Evolutionary conservation across 1,140 invertebrate species (phyloP).

Genomic region (Drosophila sucinea): DNA sequence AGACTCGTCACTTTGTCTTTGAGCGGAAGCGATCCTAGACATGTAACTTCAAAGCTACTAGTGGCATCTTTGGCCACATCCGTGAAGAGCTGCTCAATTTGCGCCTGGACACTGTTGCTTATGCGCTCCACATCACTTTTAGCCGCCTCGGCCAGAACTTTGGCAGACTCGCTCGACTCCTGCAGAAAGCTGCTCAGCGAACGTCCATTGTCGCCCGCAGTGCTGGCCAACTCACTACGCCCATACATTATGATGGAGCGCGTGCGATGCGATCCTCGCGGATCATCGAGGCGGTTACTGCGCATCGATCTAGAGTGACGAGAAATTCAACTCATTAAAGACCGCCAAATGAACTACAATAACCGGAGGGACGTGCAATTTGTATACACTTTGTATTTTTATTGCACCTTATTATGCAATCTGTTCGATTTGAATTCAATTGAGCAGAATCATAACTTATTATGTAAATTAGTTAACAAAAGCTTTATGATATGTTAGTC

Average conservation of each 20-base stretch:
- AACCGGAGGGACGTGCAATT: no score
- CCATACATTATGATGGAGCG: conserved; percentile 83
- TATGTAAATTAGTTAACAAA: no score
- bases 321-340: not conserved
- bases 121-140: conserved; percentile 82
- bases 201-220: conserved; percentile 60
- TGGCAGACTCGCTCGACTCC: conserved; percentile 63
- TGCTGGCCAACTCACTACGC: conserved; percentile 81
- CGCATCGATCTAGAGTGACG: conserved; percentile 65
- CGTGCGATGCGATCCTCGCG: conserved; percentile 79
- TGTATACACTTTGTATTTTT: no score
- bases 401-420: no score
- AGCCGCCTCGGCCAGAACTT: conserved; percentile 72
- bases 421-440: no score
- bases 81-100: conserved; percentile 93
- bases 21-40: conserved; percentile 91
- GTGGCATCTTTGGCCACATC: conserved; percentile 89
- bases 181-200: conserved; percentile 76
- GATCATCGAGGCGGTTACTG: conserved; percentile 80
- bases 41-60: conserved; percentile 88
- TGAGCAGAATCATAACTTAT: no score
- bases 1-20: conserved; percentile 91
- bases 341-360: no score
- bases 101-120: conserved; percentile 91
- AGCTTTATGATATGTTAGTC: no score